These are phyloP conservation scores for Prunella fulvescens DNA, from an alignment of 2,113 vertebrate genomes.

Conservation along the genomic window DNA sequence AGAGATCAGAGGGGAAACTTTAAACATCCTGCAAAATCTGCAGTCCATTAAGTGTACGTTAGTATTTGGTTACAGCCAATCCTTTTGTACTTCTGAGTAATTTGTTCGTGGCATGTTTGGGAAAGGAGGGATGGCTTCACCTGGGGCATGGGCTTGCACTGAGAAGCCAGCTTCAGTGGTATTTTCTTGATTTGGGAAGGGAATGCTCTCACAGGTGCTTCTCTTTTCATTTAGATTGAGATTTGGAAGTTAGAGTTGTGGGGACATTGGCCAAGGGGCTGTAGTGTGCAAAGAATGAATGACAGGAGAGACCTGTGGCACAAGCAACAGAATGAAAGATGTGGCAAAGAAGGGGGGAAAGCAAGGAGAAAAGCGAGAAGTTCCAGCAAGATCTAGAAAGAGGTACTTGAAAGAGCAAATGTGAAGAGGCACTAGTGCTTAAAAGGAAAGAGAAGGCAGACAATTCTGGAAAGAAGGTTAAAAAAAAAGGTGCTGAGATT, in stretches of 20 bases:
- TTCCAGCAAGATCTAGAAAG: not conserved
- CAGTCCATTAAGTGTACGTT: conserved; percentile 21
- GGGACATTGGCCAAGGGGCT: not conserved
- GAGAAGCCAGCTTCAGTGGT: not conserved
- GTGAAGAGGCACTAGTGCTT: not conserved
- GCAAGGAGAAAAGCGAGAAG: not conserved
- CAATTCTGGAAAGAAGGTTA: not conserved
- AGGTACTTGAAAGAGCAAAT: not conserved
- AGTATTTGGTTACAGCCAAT: conserved; percentile 41
- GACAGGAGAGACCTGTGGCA: not conserved
- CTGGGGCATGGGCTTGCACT: not conserved
- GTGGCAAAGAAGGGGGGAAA: not conserved
- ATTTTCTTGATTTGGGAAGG: not conserved
- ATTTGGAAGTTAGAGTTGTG: not conserved
- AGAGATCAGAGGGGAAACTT: conserved; percentile 60
- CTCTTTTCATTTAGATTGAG: not conserved
- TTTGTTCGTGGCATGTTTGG: conserved; percentile 3
- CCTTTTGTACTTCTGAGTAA: conserved; percentile 20
- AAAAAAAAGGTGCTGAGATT: not conserved
- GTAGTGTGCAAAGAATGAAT: not conserved
- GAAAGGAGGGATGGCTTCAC: not conserved
- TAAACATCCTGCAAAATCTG: conserved; percentile 41
- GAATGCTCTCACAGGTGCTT: not conserved
- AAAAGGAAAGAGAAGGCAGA: not conserved
- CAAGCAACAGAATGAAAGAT: not conserved